Evolutionary conservation across 2,888 invertebrate genomes (phyloP), one percentile per base, ranked within the genome.

Genomic region (Cenopis cana): DNA sequence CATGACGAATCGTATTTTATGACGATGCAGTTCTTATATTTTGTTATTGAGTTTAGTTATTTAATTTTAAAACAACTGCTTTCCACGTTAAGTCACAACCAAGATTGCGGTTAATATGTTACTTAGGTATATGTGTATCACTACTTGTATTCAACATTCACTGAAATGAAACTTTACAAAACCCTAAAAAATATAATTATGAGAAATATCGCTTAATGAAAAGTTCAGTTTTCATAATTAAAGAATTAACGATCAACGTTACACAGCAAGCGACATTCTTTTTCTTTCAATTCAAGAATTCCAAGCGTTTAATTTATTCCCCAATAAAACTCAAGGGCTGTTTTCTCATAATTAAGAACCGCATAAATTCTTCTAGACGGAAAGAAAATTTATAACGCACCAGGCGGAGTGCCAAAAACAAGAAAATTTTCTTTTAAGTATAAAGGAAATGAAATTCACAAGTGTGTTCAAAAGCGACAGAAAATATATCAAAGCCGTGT

Each of bases 281-380:
- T 68, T 33, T 52, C 20, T 54, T 2, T n/a, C 9, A 8, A 67
- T 50, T 41, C 38, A 54, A 57, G 33, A 41, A 55, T 62, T 50
- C 29, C 38, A 33, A 14, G 24, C 41, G n/a, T 41, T 69, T 57
- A 50, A 69, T 64, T 69, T 50, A 69, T 64, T 18, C 50, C 57
- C 52, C 50, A 69, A 69, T 65, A 69, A 54, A 59, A 69, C 50
- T 56, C 52, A 64, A 69, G 64, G 41, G 57, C 64, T 70, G 59
- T 66, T 70, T 70, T 65, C 65, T 70, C 67, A 67, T 67, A 71
- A 67, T 66, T 67, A 71, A 66, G 65, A 61, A 71, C 41, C 61
- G 29, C 59, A 70, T 70, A 70, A 71, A 67, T 66, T 67, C 20
- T 24, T 46, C 55, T 12, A 29, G 71, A 71, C 71, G 61, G 67